These are phyloP conservation scores for Tylochromis polylepis DNA, from an alignment of 2,113 vertebrate species.

Conservation along the genomic window DNA sequence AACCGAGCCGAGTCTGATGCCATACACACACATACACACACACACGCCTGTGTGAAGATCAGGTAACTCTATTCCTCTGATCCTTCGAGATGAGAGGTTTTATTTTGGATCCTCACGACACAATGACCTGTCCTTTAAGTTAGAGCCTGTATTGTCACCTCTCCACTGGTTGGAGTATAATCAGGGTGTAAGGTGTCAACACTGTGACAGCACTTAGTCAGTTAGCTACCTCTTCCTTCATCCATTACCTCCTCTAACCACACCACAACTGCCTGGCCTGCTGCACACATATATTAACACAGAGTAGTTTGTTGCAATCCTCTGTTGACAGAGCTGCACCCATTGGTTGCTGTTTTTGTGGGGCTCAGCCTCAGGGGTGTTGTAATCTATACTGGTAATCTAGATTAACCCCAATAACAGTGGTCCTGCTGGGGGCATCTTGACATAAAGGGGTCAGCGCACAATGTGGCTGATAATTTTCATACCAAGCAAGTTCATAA, in stretches of 20 bases:
- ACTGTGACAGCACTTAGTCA: background rate
- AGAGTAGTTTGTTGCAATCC: slow-evolving; percentile 7
- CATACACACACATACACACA: background rate
- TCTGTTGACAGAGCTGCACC: background rate
- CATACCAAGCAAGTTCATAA: background rate
- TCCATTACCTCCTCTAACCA: background rate
- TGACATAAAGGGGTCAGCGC: slow-evolving; percentile 14
- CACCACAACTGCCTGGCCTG: background rate
- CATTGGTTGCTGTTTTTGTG: slow-evolving; percentile 8
- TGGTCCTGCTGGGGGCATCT: slow-evolving; percentile 29
- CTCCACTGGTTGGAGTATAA: slow-evolving; percentile 16
- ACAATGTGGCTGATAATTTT: background rate
- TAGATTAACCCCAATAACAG: slow-evolving; percentile 56
- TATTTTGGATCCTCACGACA: slow-evolving; percentile 36
- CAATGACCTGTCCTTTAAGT: slow-evolving; percentile 33
- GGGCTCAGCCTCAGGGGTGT: background rate
- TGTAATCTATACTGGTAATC: slow-evolving; percentile 63
- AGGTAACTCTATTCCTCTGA: slow-evolving; percentile 45
- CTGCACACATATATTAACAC: background rate
- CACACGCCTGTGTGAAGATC: slow-evolving; percentile 1
- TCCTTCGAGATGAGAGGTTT: slow-evolving; percentile 48
- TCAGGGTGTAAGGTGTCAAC: slow-evolving; percentile 24
- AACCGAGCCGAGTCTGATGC: slow-evolving; percentile 42
- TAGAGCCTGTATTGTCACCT: slow-evolving; percentile 32
- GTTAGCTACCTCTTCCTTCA: background rate